Conservation (phyloP, 2,113 vertebrate genomes). For the Pedetes capensis region DNA sequence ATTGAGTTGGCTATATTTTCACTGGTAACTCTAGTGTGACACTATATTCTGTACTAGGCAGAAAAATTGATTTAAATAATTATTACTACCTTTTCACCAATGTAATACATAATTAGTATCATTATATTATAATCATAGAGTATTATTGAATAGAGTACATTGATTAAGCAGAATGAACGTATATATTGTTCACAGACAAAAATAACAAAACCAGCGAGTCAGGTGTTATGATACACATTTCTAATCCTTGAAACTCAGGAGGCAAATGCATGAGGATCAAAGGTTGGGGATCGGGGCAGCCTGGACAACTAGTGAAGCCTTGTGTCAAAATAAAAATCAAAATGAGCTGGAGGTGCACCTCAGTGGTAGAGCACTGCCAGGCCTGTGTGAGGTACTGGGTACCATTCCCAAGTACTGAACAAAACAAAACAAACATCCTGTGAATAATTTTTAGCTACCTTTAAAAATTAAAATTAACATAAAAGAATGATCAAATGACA, state of each 20-base stretch:
- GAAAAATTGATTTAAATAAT: neutral
- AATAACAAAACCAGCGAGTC: too few species aligned
- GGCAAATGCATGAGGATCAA: too few species aligned
- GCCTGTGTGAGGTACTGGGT: too few species aligned
- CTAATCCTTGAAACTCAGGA: too few species aligned
- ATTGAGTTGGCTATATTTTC: neutral
- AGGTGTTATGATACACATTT: too few species aligned
- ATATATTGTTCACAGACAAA: neutral
- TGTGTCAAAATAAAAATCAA: too few species aligned
- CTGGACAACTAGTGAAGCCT: too few species aligned
- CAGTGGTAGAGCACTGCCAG: too few species aligned
- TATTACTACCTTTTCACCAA: neutral
- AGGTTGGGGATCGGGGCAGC: too few species aligned
- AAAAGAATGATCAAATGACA: neutral
- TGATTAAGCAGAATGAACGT: neutral
- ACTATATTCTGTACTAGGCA: neutral
- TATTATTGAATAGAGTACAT: neutral
- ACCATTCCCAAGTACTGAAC: too few species aligned
- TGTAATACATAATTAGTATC: neutral
- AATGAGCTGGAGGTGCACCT: too few species aligned
- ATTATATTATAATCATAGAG: neutral
- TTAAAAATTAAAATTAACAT: neutral
- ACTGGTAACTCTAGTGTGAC: neutral
- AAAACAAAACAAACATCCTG: too few species aligned
- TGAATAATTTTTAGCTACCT: neutral